Evolutionary conservation across 2,113 vertebrate genomes (phyloP).

Genomic region (Cervus canadensis): DNA sequence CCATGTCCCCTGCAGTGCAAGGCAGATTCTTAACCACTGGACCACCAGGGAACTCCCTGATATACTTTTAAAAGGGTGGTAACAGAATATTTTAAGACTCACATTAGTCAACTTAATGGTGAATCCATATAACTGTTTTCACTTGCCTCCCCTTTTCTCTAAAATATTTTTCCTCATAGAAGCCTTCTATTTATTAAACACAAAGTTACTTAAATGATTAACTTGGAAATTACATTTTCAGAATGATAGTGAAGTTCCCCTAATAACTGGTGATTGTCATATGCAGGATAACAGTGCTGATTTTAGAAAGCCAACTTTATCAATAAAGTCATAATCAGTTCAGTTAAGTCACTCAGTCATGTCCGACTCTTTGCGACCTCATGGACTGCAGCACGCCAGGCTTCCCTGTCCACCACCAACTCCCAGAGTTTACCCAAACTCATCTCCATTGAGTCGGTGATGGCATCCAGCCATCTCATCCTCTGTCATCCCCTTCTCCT

Average conservation of each 20-base stretch:
- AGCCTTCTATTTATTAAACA: conserved; percentile 61
- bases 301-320: conserved; percentile 38
- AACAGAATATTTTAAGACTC: not conserved
- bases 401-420: not conserved
- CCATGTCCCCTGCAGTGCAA: not conserved
- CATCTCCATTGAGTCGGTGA: not conserved
- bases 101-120: not conserved
- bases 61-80: not conserved
- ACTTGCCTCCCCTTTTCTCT: conserved; percentile 54
- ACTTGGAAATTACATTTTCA: conserved; percentile 62
- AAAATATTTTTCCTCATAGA: conserved; percentile 46
- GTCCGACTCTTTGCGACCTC: not conserved
- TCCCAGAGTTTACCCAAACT: not conserved
- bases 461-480: not conserved
- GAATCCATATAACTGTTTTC: conserved; percentile 66
- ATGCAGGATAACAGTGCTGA: conserved; percentile 20
- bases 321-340: not conserved
- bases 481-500: not conserved
- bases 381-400: not conserved
- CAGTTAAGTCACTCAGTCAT: not conserved
- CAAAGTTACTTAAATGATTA: conserved; percentile 54
- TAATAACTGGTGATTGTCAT: conserved; percentile 16
- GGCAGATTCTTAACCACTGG: not conserved
- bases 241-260: conserved; percentile 28
- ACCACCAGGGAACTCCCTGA: not conserved